Evolutionary conservation across 2,888 invertebrate species (phyloP), one percentile per base, ranked within the genome.

Genomic region (Abrostola tripartita): DNA sequence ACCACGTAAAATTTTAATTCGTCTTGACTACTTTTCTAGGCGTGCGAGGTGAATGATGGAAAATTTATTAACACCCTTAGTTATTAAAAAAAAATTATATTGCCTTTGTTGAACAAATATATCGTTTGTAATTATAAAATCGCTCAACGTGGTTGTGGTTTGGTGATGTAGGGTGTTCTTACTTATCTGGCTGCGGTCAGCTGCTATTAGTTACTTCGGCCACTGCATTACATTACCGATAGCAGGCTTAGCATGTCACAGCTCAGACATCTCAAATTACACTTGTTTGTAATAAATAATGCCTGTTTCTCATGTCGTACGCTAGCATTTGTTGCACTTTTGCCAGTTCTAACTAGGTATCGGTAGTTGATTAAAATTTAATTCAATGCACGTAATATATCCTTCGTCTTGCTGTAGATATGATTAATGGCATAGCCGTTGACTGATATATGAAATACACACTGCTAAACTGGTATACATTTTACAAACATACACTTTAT

Each of bases 131-230:
- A 74, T 75, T 52, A 62, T 44, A 57, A 57, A 52, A 57, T 64
- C 56, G 52, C 52, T 55, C 56, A 51, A 51, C n/a, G 35, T 42
- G 53, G 47, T 60, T 75, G 75, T 63, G 67, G 75, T 67, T 62
- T 74, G 41, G 36, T 52, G 44, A 52, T 59, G 51, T 66, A 58
- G 52, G 41, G n/a, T 47, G 42, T 12, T 54, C 58, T 65, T 58
- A 61, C 38, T 81, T 80, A 78, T 82, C 74, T 72, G 10, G 58
- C 69, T 84, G 87, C 71, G 86, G 85, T 85, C 70, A 79, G 62
- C 57, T 73, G 76, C 76, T 86, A 86, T 85, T 76, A 59, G 64
- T 83, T 83, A 78, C 85, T 57, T 57, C 62, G 61, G 68, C 79
- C 67, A 71, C 65, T 70, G 59, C 73, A 51, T 71, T 74, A 65